A percentile compares a stretch with the other conserved stretches of the same genome.
Evolutionary conservation across 2,113 vertebrate genomes (phyloP).

Genomic region (Cynocephalus volans): DNA sequence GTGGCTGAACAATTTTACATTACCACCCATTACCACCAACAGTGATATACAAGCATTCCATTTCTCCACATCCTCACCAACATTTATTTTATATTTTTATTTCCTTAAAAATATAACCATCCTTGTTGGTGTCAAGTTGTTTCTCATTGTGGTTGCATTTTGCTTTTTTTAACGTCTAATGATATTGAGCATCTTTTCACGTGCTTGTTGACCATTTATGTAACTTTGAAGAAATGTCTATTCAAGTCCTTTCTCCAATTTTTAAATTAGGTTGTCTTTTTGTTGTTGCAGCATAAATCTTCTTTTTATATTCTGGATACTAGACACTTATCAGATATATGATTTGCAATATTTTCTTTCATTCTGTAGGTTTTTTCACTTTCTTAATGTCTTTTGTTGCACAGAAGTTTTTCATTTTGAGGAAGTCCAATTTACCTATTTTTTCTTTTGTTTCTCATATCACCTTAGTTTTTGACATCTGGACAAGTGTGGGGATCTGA

Average conservation of each 20-base stretch:
- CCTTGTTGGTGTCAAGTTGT: background rate
- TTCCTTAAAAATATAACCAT: background rate
- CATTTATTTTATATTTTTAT: background rate
- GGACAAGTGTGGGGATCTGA: too few relatives aligned
- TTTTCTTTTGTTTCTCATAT: background rate
- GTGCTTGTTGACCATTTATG: background rate
- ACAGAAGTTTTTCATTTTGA: background rate
- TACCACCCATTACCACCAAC: background rate
- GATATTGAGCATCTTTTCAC: background rate
- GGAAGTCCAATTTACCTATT: background rate
- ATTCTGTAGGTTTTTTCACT: background rate
- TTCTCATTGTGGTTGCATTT: background rate
- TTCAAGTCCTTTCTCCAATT: background rate
- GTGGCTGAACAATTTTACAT: background rate
- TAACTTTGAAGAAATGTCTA: background rate
- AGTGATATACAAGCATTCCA: background rate
- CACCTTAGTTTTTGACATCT: background rate
- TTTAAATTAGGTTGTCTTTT: too few relatives aligned
- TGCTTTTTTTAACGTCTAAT: background rate
- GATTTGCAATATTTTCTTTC: background rate
- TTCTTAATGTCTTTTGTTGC: background rate
- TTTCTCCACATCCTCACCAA: background rate
- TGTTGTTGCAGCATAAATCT: background rate
- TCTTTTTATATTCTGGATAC: background rate
- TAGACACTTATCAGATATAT: background rate